Base-by-base conservation (phyloP, 64 coral and sea anemone species). In the Exaiptasia diaphana region DNA sequence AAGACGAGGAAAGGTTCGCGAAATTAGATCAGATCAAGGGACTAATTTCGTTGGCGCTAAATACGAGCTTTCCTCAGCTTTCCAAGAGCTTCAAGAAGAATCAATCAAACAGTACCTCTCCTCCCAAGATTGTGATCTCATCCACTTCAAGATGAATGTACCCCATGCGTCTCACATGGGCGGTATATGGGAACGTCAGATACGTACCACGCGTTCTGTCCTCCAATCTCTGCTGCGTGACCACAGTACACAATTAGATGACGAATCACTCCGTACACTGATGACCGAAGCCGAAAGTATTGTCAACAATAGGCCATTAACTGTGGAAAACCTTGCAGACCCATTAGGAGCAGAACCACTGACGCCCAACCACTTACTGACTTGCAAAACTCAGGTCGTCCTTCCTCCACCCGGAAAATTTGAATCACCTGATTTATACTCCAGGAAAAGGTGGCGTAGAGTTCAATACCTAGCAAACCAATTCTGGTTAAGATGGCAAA, bases 111-210 rank as follows among this genome's bases (percentile, higher is more conserved):
- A 53, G 12, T 72, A 68, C 14, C 57, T 86, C 1, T 41, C 56
- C 17, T 8, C 52, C 0, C 24, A 54, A 63, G 33, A 86, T 32
- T 76, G 83, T 25, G 65, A 36, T 29, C 55, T 25, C 13, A 74
- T 85, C 8, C 22, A 85, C 18, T 85, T 85, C 50, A 74, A 73
- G 20, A 42, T 73, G 82, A 74, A 85, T 36, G 68, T 61, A 23
- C 53, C 82, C 43, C 55, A 34, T 0, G 82, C 82, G 8, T 74
- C 46, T 33, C 82, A 85, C 36, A 63, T 85, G 65, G 68, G 82
- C 14, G 69, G 82, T 36, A 45, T 85, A 36, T 60, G 68, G 82
- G 53, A 85, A 26, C 42, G 53, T 22, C 68, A 84, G 44, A 84
- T 84, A 24, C 30, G 44, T 13, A 84, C 64, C 32, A 53, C 64